A percentile compares a stretch with the other conserved stretches of the same genome.
phyloP scores from a whole-genome alignment of 2,888 invertebrate genomes.

The Acleris cristana region DNA sequence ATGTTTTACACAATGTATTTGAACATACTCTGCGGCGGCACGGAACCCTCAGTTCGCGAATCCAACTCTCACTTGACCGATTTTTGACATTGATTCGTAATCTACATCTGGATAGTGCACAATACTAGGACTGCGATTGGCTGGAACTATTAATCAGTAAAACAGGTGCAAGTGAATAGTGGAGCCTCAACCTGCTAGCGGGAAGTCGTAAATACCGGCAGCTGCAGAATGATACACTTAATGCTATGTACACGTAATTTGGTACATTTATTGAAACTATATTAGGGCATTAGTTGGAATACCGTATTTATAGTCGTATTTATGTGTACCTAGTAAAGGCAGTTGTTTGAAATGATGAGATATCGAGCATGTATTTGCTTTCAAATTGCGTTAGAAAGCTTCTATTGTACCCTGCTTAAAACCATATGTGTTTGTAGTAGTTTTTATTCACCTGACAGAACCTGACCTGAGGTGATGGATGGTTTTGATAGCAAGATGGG shows the following conservation, averaged over 20 bases:
- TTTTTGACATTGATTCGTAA: not conserved
- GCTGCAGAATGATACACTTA: constrained; percentile 65
- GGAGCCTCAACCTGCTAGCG: constrained; percentile 61
- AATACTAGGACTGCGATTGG: constrained; percentile 68
- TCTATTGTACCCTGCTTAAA: no score
- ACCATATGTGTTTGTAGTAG: no score
- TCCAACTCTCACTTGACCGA: no score
- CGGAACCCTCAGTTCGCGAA: no score
- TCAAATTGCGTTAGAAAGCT: no score
- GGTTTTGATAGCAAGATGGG: no score
- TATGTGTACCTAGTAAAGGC: not conserved
- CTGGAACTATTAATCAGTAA: constrained; percentile 70
- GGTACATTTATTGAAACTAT: constrained; percentile 58
- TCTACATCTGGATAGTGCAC: constrained; percentile 52
- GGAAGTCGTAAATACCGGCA: constrained; percentile 74
- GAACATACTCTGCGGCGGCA: no score
- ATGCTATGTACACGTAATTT: constrained; percentile 54
- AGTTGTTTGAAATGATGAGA: not conserved
- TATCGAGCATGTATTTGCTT: no score
- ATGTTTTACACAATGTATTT: no score
- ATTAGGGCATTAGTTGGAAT: constrained; percentile 38
- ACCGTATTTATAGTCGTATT: constrained; percentile 4
- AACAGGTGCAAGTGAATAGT: constrained; percentile 70
- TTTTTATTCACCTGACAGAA: no score
- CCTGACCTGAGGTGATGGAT: no score